phyloP scores from a whole-genome alignment of 1,140 invertebrate genomes.

The honey bee (Apis mellifera) region DNA sequence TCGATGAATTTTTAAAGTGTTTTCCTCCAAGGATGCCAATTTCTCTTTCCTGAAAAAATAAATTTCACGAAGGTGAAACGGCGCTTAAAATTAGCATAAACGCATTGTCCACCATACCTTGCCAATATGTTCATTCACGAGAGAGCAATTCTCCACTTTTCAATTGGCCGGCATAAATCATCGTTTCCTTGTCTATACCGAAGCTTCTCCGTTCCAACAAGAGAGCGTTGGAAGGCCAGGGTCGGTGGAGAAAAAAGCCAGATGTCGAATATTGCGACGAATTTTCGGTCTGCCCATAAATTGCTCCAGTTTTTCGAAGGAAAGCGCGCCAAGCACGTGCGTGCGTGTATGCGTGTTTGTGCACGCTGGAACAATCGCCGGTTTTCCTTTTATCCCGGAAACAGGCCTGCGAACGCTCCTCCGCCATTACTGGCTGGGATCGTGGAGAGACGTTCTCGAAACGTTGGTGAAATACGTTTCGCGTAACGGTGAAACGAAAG shows the following conservation, averaged over 20 bases:
- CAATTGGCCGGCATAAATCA: slow-evolving; percentile 64
- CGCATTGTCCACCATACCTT: neutral
- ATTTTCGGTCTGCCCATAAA: slow-evolving; percentile 75
- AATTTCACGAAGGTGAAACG: neutral
- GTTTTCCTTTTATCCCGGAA: slow-evolving; percentile 58
- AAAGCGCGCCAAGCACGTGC: slow-evolving; percentile 70
- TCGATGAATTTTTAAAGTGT: too few species aligned
- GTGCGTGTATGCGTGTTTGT: slow-evolving; percentile 5
- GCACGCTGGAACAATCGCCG: slow-evolving; percentile 64
- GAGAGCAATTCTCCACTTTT: neutral
- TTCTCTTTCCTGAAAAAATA: too few species aligned
- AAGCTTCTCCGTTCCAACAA: neutral
- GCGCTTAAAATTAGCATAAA: neutral
- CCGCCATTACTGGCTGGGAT: neutral
- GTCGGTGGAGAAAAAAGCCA: slow-evolving; percentile 45
- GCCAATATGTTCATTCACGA: neutral
- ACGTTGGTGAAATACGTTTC: slow-evolving; percentile 6
- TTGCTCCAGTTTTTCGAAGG: slow-evolving; percentile 78
- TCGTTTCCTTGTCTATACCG: slow-evolving; percentile 45
- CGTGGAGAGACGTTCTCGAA: neutral
- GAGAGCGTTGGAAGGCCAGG: neutral
- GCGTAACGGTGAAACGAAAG: slow-evolving; percentile 25
- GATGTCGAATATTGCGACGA: slow-evolving; percentile 69
- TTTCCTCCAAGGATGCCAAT: too few species aligned
- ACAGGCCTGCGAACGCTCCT: neutral